phyloP scores from a whole-genome alignment of 2,797 vertebrate genomes.

The Picus viridis region DNA sequence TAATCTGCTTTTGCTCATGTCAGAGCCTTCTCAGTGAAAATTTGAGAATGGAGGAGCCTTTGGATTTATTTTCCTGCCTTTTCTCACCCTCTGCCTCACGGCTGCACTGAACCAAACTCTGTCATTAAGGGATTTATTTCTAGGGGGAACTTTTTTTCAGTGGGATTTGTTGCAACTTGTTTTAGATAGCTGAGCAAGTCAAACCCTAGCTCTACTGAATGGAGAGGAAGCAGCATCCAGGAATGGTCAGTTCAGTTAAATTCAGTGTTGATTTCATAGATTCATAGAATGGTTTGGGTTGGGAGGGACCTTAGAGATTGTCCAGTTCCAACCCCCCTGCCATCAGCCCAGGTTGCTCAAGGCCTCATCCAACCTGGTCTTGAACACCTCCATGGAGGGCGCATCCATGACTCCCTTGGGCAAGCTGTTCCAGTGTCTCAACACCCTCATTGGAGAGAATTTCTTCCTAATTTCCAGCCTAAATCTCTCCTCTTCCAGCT shows the following conservation, averaged over 20 bases:
- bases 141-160: background rate
- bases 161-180: background rate
- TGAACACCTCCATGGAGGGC: too few species aligned
- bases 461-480: too few species aligned
- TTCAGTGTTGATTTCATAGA: background rate
- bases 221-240: background rate
- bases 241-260: background rate
- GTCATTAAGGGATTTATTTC: background rate
- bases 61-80: background rate
- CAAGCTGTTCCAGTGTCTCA: too few species aligned
- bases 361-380: too few species aligned
- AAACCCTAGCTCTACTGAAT: background rate
- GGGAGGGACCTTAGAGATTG: too few species aligned
- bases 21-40: background rate
- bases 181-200: background rate
- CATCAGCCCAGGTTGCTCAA: too few species aligned
- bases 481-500: too few species aligned
- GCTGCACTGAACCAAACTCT: background rate
- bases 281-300: too few species aligned
- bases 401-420: too few species aligned
- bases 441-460: too few species aligned
- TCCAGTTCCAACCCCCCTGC: too few species aligned
- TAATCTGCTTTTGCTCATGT: slow-evolving; percentile 10
- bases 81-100: background rate
- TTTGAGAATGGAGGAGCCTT: background rate